Base-by-base conservation (phyloP, 30 jellyfish, hydroid and myxozoan species). In the Rhopilema esculentum region DNA sequence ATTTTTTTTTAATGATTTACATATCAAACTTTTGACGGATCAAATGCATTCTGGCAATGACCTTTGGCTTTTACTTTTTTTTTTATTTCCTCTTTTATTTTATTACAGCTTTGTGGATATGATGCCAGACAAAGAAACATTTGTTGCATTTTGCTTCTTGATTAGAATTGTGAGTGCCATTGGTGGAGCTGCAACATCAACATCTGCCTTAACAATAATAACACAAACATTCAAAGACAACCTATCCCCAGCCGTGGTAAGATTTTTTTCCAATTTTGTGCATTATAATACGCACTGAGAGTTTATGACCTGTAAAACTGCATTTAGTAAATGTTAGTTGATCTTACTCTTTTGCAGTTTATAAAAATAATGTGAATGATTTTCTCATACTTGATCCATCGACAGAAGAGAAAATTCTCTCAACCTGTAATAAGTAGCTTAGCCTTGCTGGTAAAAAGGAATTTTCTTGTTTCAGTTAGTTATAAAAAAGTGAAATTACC, bases 181-280 rank as follows among this genome's bases (percentile, higher is more conserved):
- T 52, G 98, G 98, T 22, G 67, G 92, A 17, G 93, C 98, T 0
- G 88, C 94, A 26, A 66, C 97, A 4, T 77, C 96, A 26, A 89
- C 96, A n/a, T 93, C 98, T 7, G 69, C 88, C 20, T 48, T 94
- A 29, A 68, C 98, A 15, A 33, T 94, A 40, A 91, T 94, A 15
- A 30, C 92, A 23, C 86, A 78, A 17, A 65, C 89, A n/a, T 94
- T 94, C 61, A 67, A 80, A 75, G 96, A 94, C 22, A 85, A 89
- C 84, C 57, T 94, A 40, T 77, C 97, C 24, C 89, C 96, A 0
- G 97, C 96, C 23, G 69, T 94, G 92, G 98, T 94, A 72, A 78
- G 88, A 21, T 72, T 24, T 72, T 31, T 72, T 8, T 8, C 57
- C 57, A 2, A 12, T 40, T 40, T 40, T 6, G 6, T 40, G 57